Base-by-base conservation (phyloP, 2,797 vertebrate genomes). In the Sebastes flavidus region DNA sequence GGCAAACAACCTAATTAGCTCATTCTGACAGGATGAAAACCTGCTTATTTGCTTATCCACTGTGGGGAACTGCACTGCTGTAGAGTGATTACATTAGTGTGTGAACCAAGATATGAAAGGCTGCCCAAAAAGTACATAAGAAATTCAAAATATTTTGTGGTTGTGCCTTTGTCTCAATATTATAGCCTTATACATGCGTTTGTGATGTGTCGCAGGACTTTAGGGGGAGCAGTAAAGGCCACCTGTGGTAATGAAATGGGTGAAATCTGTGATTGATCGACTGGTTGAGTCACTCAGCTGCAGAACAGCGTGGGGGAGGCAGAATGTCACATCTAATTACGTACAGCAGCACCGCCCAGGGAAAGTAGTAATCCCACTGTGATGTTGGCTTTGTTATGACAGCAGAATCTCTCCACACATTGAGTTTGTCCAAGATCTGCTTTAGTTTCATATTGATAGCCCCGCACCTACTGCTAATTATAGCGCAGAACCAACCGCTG, bases 281-380 rank as follows among this genome's bases (percentile, higher is more conserved):
- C 69, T 76, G 80, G 75, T 83, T 81, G 87, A 92, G 86, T 89
- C 80, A 72, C 77, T 84, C 78, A 60, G 83, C 86, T 80, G 80
- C 75, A 83, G 88, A 82, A 30, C 76, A 65, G 78, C 24, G 55
- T 77, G 85, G 54, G 61, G 77, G 89, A 88, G 87, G 82, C 85
- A 87, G 74, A 81, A 85, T 92, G 92, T 91, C 91, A 89, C 80
- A 85, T 92, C 85, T 92, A 86, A 92, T 93, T 91, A 92, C 16
- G n/a, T 82, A 72, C 72, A 77, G 78, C 72, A 75, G 73, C 59
- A 58, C 56, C 20, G 78, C 85, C 80, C 67, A 79, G 82, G 87
- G 85, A 83, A 84, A 84, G 72, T 56, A 81, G 76, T 89, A 82
- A 91, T 91, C 87, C 87, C 82, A 79, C 85, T 84, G 83, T 86